Base-by-base conservation (phyloP, 2,797 vertebrate species). In the Austrolebias charrua region DNA sequence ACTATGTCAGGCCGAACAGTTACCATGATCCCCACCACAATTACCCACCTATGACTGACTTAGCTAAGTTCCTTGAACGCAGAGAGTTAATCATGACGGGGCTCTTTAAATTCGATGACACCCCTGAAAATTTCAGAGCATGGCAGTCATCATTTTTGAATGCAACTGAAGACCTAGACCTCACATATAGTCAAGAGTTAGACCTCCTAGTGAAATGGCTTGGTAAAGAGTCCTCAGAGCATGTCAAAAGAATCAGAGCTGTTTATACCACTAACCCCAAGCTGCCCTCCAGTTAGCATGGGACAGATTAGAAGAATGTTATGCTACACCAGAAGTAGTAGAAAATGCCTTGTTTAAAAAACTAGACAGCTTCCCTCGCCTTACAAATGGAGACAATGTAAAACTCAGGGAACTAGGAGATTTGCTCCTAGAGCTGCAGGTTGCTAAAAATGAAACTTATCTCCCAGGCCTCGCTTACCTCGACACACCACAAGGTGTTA, bases 301-400 rank as follows among this genome's bases (percentile, higher is more conserved):
- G 45, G 13, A 1, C 2, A 59, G 29, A 38, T 8, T 48, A 10
- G 15, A 50, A 11, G 16, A 60, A 18, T 28, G 35, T 19, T 60
- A 50, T 50, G 58, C 47, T 16, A 50, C 58, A 12, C 47, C 33
- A 40, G 58, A 60, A 60, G 15, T 50, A 20, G 11, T 50, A n/a
- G 20, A 50, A 24, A 42, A 38, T 0, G 4, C 35, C 16, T 20
- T 42, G 18, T 40, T 28, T 13, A 50, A 40, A 10, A 28, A 20
- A n/a, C 15, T 50, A 13, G 18, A 48, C 1, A 1, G 29, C 2
- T 48, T 59, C 13, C 29, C 45, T 35, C 11, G 5, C 15, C 24
- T 45, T 1, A n/a, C 55, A 1, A 8, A 10, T 1, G 50, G 35
- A 35, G 47, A 60, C 19, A 50, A 40, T 15, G 24, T 29, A 28